Base-by-base conservation (phyloP, 2,888 invertebrate genomes). In the Carabus problematicus region DNA sequence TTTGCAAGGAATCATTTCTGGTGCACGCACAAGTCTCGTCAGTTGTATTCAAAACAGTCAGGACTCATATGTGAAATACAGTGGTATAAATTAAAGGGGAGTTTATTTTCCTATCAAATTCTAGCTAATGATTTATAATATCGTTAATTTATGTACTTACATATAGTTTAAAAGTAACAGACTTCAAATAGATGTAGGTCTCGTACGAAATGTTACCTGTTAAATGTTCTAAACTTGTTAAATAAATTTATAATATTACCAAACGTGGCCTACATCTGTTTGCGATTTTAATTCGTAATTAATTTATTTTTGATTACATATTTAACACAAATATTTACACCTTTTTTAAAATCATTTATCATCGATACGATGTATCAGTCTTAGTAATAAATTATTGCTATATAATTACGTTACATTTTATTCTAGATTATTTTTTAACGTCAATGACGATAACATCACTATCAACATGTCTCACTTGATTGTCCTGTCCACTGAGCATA, bases 401-500 rank as follows among this genome's bases (percentile, higher is more conserved):
- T 59, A 66, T 66, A 59, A 59, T 59, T 59, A 49, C 40, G 43
- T 18, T 12, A 52, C 29, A 12, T 8, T 59, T 16, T 41, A 12
- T 19, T 62, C 43, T n/a, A 29, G 9, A 8, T 18, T 49, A 72
- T 70, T 70, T 70, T 52, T 70, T 70, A 29, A 70, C 45, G 16
- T 59, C 64, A 54, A 70, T 64, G 9, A 64, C 54, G 16, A 70
- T 58, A 14, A 70, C 12, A n/a, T 70, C 64, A 29, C 59, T 61
- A 12, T 45, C 49, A 55, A 8, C 16, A n/a, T 42, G 41, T 19
- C 12, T 45, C 67, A 60, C 52, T 18, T 52, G 16, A 52, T 19
- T 49, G 14, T 70, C 41, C 42, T 76, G 82, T 0, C 85, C 85
- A 55, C 83, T 82, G 40, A 88, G 82, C 70, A 86, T 83, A 70